These are phyloP conservation scores for Coendou prehensilis DNA, from an alignment of 2,797 vertebrate genomes.

Conservation along the genomic window DNA sequence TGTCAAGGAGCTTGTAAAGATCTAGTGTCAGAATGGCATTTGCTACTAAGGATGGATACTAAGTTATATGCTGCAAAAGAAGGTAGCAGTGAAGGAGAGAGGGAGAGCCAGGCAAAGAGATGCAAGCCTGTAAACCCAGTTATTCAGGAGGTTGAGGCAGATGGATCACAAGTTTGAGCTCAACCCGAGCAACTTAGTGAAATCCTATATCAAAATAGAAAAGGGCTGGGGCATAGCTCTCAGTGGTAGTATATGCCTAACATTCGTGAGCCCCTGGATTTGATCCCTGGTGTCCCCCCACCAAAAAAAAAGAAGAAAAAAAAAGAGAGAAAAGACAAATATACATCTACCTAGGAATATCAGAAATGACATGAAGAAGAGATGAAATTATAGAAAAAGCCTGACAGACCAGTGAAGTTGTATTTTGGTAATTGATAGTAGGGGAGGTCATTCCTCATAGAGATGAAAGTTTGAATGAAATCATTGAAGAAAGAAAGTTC, in stretches of 20 bases:
- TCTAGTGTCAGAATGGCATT: background rate
- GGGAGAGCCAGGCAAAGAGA: background rate
- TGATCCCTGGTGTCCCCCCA: background rate
- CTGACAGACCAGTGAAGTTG: background rate
- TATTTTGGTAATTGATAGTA: constrained; percentile 4
- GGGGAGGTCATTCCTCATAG: constrained; percentile 23
- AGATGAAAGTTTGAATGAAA: constrained; percentile 57
- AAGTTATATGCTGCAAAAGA: background rate
- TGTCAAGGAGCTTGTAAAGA: background rate
- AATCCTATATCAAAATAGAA: background rate
- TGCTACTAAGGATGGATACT: background rate
- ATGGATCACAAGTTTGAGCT: background rate
- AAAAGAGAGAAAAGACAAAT: background rate
- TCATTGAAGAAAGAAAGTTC: background rate
- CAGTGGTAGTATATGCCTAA: background rate
- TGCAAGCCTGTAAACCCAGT: background rate
- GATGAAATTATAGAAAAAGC: background rate
- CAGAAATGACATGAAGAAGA: constrained; percentile 33
- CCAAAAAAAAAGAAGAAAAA: no score
- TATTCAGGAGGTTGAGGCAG: background rate
- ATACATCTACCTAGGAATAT: background rate
- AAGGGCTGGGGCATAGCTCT: background rate
- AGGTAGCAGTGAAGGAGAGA: background rate
- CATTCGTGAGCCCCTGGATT: background rate
- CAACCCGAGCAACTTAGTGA: background rate